These are phyloP conservation scores for Stenopsyche tienmushanensis DNA, from an alignment of 1,140 invertebrate species.

Conservation along the genomic window DNA sequence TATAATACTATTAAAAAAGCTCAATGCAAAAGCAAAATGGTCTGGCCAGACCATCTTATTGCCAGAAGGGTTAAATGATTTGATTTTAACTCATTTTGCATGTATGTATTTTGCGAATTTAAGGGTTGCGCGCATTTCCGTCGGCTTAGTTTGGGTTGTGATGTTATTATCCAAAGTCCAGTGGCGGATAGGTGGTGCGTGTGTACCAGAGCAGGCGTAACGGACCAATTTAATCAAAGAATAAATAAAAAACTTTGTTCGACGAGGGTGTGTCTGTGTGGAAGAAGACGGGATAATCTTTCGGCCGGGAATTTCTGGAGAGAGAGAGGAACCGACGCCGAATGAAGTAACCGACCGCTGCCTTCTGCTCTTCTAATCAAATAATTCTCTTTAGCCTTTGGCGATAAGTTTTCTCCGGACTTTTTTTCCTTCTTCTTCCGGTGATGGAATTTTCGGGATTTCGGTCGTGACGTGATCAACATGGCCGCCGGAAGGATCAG, in stretches of 20 bases:
- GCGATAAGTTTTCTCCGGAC: slow-evolving; percentile 36
- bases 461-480: slow-evolving; percentile 24
- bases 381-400: slow-evolving; percentile 40
- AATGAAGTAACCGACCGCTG: slow-evolving; percentile 34
- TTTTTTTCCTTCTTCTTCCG: slow-evolving; percentile 20
- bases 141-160: too few species aligned
- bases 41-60: too few species aligned
- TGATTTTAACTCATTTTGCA: too few species aligned
- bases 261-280: background rate
- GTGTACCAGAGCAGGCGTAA: slow-evolving; percentile 20
- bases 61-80: too few species aligned
- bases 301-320: background rate
- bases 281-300: too few species aligned
- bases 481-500: slow-evolving; percentile 3
- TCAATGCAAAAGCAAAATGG: too few species aligned
- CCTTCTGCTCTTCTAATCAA: slow-evolving; percentile 34
- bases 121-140: too few species aligned
- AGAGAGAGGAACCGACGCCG: slow-evolving; percentile 6
- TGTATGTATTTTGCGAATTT: too few species aligned
- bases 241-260: slow-evolving; percentile 30
- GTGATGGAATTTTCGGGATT: slow-evolving; percentile 34
- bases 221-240: slow-evolving; percentile 29
- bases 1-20: too few species aligned
- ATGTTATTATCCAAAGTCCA: too few species aligned
- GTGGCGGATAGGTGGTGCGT: background rate